A percentile compares a stretch with the other conserved stretches of the same genome.
These are phyloP conservation scores for Protobothrops mucrosquamatus DNA, from an alignment of 2,113 vertebrate genomes.

Conservation along the genomic window DNA sequence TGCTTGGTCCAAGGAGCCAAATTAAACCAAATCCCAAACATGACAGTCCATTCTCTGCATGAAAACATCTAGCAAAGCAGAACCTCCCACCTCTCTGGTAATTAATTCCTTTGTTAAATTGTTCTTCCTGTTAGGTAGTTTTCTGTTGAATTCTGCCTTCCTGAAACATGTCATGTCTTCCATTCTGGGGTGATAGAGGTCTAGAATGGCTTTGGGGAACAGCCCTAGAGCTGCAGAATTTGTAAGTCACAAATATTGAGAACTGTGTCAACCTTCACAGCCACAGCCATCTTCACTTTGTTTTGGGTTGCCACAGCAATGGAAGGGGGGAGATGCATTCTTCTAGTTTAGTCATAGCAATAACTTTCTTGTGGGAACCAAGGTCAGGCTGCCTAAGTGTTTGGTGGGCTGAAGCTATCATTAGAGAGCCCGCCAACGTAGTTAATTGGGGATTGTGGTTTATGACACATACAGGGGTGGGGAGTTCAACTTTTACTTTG, in stretches of 20 bases:
- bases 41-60: not conserved
- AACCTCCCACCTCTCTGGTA: not conserved
- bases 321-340: too few species aligned
- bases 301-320: too few species aligned
- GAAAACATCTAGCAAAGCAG: not conserved
- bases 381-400: too few species aligned
- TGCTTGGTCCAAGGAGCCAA: not conserved
- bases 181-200: not conserved
- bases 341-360: too few species aligned
- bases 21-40: not conserved
- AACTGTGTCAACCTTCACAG: too few species aligned
- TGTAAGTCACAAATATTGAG: not conserved
- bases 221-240: not conserved
- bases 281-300: too few species aligned
- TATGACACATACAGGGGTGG: too few species aligned
- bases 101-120: not conserved
- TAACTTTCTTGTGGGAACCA: too few species aligned
- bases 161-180: not conserved
- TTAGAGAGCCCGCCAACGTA: too few species aligned
- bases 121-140: not conserved
- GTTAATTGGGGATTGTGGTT: too few species aligned
- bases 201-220: not conserved
- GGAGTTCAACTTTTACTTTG: too few species aligned
- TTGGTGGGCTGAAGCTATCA: too few species aligned
- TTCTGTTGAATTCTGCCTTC: not conserved